Conservation (phyloP, 2,113 vertebrate species). For the Rhinoderma darwinii region DNA sequence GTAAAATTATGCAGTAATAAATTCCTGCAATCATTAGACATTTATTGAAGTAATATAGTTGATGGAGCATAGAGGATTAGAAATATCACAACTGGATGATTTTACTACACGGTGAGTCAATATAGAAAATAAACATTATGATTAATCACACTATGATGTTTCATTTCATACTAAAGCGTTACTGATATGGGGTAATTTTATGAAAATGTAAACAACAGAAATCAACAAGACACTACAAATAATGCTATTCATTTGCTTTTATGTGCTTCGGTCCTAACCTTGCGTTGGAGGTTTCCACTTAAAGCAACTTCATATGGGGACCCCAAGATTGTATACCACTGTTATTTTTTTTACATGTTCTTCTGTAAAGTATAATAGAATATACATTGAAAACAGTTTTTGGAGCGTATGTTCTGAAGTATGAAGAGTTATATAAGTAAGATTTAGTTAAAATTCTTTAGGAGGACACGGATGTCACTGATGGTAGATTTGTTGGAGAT, state of each 20-base stretch:
- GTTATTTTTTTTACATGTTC: too few relatives aligned
- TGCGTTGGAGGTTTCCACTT: too few relatives aligned
- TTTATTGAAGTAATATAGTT: slow-evolving; percentile 20
- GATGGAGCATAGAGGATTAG: slow-evolving; percentile 5
- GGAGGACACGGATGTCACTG: too few relatives aligned
- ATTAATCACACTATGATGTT: not conserved
- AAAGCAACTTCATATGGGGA: too few relatives aligned
- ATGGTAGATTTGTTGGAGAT: too few relatives aligned
- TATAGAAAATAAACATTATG: slow-evolving; percentile 14
- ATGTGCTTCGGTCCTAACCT: not conserved
- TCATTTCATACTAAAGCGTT: not conserved
- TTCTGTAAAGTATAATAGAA: too few relatives aligned
- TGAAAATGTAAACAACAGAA: not conserved
- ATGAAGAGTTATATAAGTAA: too few relatives aligned
- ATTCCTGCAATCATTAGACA: slow-evolving; percentile 6
- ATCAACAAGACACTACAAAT: not conserved
- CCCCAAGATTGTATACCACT: too few relatives aligned
- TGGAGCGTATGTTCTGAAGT: too few relatives aligned
- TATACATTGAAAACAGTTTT: too few relatives aligned
- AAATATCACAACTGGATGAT: slow-evolving; percentile 7
- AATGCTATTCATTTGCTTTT: not conserved
- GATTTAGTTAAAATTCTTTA: too few relatives aligned
- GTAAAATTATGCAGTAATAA: not conserved
- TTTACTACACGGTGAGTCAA: slow-evolving; percentile 8
- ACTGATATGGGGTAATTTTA: not conserved